Evolutionary conservation across 2,888 invertebrate genomes (phyloP), one percentile per base, ranked within the genome.

Genomic region (Blastobasis lacticolella): DNA sequence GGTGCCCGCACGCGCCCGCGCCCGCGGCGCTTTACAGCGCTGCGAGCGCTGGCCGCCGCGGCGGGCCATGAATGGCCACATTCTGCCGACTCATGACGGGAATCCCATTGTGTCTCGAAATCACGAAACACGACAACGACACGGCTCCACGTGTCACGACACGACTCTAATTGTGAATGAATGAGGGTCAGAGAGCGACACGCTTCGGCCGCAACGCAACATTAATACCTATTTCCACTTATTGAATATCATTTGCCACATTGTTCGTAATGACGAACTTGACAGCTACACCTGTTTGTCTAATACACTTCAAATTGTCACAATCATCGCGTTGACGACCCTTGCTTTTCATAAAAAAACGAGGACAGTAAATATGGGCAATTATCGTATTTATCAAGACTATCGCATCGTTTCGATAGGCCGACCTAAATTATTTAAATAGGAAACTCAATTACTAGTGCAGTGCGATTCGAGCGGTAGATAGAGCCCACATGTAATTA

Each of bases 151-250:
- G 67, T 70, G 76, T 72, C 77, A 73, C 74, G 80, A 81, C 81
- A 81, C 70, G 73, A 70, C 69, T 69, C 79, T 85, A 83, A 87
- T 88, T 87, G 83, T 86, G 80, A 85, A 86, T 85, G 84, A 82
- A 84, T 79, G 68, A 64, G 77, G 87, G 82, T 86, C 84, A 87
- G 68, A 84, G 86, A 84, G 83, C 85, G 75, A 69, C 69, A 67
- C 65, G 69, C 65, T 65, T 62, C 63, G 67, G 60, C 58, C 65
- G 66, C 63, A 23, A 3, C 23, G 23, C 23, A 67, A 66, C 73
- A 75, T 70, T 67, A 67, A 72, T 73, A 75, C 72, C 68, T 73
- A 78, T 78, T 74, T 75, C 75, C 74, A 77, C 78, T 76, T 78
- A 74, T 73, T 51, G 74, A 74, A 75, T 73, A 73, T 67, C 66